These are phyloP conservation scores for Pollimyrus isidori DNA, from an alignment of 2,113 vertebrate species.

Conservation along the genomic window DNA sequence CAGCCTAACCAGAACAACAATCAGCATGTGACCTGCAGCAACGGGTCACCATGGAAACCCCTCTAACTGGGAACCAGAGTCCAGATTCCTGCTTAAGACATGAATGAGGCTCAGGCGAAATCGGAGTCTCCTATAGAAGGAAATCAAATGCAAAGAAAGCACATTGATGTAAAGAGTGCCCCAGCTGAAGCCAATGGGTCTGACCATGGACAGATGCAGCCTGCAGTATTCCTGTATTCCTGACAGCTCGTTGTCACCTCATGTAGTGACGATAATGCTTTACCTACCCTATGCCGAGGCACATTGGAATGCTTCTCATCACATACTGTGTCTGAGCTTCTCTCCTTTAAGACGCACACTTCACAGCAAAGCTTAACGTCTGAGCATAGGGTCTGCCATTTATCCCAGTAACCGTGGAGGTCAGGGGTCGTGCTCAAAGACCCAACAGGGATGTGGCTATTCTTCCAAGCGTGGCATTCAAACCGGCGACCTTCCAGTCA, in stretches of 20 bases:
- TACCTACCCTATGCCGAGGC: neutral
- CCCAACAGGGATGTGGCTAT: neutral
- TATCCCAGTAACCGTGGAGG: neutral
- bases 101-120: neutral
- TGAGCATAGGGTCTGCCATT: neutral
- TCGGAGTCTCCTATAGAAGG: neutral
- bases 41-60: slow-evolving; percentile 18
- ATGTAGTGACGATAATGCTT: neutral
- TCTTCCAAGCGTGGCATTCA: neutral
- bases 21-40: neutral
- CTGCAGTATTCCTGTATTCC: neutral
- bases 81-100: neutral
- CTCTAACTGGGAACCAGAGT: neutral
- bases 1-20: slow-evolving; percentile 5
- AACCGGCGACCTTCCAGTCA: neutral
- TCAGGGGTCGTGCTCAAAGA: neutral
- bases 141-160: neutral
- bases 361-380: neutral
- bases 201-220: neutral
- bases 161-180: neutral
- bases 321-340: neutral
- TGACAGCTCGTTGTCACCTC: neutral
- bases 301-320: neutral
- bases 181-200: neutral
- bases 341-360: neutral